Evolutionary conservation across 2,797 vertebrate genomes (phyloP).

Genomic region (Gephyroberyx darwinii): DNA sequence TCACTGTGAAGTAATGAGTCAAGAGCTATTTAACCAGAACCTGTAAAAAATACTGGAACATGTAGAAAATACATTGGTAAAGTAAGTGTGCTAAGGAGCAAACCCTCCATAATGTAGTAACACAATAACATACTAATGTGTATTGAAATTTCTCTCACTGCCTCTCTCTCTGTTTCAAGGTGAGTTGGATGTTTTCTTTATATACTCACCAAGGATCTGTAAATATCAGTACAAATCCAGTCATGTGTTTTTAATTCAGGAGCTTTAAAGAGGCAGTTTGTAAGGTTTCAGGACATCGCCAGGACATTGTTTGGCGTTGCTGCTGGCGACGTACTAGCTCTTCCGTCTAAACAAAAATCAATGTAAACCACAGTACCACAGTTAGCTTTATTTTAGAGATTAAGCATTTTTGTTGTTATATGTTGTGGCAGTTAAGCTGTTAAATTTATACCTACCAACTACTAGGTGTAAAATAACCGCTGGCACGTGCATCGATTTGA

Average conservation of each 20-base stretch:
- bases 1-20: neutral
- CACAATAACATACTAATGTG: conserved; percentile 74
- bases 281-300: conserved; percentile 52
- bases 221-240: conserved; percentile 44
- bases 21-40: neutral
- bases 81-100: conserved; percentile 61
- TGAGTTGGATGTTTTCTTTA: conserved; percentile 74
- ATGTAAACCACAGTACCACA: too few relatives aligned
- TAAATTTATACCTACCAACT: too few relatives aligned
- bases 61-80: conserved; percentile 1
- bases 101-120: conserved; percentile 53
- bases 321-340: neutral
- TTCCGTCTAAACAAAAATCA: too few relatives aligned
- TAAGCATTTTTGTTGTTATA: neutral
- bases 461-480: too few relatives aligned
- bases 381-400: neutral
- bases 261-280: conserved; percentile 61
- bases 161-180: conserved; percentile 80
- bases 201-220: conserved; percentile 49
- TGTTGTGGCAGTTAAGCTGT: too few relatives aligned
- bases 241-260: conserved; percentile 65
- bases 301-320: conserved; percentile 4
- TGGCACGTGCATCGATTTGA: too few relatives aligned
- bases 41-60: neutral
- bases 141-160: conserved; percentile 79